Conservation (phyloP, 2,797 vertebrate species). For the Psittacula derbiana region DNA sequence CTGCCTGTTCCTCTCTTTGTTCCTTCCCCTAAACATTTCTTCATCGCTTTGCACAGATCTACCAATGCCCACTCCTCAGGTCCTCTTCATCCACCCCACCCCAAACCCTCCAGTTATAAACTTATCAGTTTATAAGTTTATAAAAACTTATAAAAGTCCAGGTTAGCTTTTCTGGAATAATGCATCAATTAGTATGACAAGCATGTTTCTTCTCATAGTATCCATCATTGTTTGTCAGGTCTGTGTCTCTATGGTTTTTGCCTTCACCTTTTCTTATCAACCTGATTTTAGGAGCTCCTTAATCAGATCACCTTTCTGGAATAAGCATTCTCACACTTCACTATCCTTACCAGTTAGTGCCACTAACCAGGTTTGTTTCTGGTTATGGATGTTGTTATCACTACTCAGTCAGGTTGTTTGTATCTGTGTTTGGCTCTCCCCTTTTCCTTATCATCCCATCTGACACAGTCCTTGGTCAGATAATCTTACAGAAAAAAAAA, state of each 20-base stretch:
- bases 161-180: background rate
- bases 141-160: background rate
- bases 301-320: background rate
- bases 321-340: background rate
- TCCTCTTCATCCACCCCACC: background rate
- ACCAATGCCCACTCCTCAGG: background rate
- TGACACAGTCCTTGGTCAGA: background rate
- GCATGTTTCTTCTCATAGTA: background rate
- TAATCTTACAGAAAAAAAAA: background rate
- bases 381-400: background rate
- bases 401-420: background rate
- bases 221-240: background rate
- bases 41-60: background rate
- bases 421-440: background rate
- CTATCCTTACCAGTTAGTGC: background rate
- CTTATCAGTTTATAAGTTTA: background rate
- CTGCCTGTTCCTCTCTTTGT: background rate
- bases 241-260: background rate
- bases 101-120: background rate
- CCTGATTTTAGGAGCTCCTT: background rate
- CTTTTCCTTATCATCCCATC: background rate
- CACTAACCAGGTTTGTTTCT: background rate
- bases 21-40: background rate
- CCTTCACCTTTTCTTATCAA: background rate
- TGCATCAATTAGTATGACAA: background rate